Conservation (phyloP, 2,797 vertebrate species). For the Anomalospiza imberbis region DNA sequence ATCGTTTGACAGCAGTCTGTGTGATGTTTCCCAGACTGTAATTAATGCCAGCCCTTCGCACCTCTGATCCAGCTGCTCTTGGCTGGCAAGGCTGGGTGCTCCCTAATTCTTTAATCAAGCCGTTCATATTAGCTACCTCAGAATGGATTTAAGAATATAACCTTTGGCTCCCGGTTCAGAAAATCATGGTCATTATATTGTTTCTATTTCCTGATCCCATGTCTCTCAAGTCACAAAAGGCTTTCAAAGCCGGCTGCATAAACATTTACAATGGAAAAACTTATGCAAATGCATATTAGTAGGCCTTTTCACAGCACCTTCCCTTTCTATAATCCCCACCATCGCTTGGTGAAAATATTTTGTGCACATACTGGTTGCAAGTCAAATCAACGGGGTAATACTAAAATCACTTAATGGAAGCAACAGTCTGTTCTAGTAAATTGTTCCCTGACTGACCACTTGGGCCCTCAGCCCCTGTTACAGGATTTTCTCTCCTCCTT, state of each 20-base stretch:
- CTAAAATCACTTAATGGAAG: not conserved
- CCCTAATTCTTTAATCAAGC: not conserved
- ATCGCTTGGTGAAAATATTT: not conserved
- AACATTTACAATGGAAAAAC: slow-evolving; percentile 49
- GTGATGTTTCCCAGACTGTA: not conserved
- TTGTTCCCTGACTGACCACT: not conserved
- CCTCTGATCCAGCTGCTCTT: not conserved
- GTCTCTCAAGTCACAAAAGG: slow-evolving; percentile 47
- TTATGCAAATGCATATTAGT: not conserved
- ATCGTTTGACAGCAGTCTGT: not conserved
- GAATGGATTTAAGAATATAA: slow-evolving; percentile 30
- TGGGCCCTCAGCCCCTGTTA: accelerated
- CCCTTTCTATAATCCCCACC: not conserved
- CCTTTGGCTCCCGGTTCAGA: slow-evolving; percentile 35
- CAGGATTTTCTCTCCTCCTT: not conserved
- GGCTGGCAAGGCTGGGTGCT: not conserved
- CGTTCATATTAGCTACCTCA: not conserved
- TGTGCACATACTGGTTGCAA: not conserved
- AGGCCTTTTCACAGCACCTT: not conserved
- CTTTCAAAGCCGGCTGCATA: slow-evolving; percentile 36
- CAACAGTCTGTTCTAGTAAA: not conserved
- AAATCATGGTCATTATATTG: slow-evolving; percentile 53
- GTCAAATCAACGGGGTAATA: not conserved
- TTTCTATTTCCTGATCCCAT: slow-evolving; percentile 55
- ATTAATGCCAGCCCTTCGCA: not conserved